phyloP scores from a whole-genome alignment of 2,113 vertebrate genomes.

The Xyrauchen texanus region DNA sequence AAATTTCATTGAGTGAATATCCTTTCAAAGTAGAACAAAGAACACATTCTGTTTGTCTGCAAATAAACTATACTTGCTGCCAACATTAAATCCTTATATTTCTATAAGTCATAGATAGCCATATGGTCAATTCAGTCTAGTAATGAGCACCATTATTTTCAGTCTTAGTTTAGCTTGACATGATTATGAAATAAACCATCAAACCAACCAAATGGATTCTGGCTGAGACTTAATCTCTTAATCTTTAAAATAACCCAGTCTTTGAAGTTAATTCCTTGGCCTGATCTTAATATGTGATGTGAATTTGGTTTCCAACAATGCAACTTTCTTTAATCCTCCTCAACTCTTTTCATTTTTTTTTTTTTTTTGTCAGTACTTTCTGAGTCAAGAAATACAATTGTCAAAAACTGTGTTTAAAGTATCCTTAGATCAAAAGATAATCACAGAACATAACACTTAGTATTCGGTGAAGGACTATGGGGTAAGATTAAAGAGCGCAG shows the following conservation, averaged over 20 bases:
- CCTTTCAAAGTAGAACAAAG: too few species aligned
- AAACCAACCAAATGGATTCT: constrained; percentile 30
- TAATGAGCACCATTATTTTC: constrained; percentile 12
- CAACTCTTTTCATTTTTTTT: background rate
- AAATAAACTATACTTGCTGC: too few species aligned
- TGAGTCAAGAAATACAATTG: background rate
- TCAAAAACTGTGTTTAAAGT: constrained; percentile 8
- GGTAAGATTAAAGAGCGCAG: background rate
- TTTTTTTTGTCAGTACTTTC: background rate
- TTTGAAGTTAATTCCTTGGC: too few species aligned
- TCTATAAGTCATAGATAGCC: too few species aligned
- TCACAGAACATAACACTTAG: background rate
- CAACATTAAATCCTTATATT: too few species aligned
- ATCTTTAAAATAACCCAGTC: background rate
- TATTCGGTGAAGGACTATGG: background rate
- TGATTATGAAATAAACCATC: background rate
- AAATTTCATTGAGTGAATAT: too few species aligned
- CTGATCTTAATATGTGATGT: too few species aligned
- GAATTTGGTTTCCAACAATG: background rate
- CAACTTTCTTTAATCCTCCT: constrained; percentile 9
- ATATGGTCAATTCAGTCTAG: background rate
- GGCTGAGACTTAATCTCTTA: constrained; percentile 33
- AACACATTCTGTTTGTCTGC: too few species aligned
- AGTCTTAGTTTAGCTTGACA: background rate
- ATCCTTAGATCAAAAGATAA: constrained; percentile 2